Percentiles rank a stretch among this genome's conserved stretches.
phyloP scores from a whole-genome alignment of 2,888 invertebrate species.

The Arrhopalites spinosus region DNA sequence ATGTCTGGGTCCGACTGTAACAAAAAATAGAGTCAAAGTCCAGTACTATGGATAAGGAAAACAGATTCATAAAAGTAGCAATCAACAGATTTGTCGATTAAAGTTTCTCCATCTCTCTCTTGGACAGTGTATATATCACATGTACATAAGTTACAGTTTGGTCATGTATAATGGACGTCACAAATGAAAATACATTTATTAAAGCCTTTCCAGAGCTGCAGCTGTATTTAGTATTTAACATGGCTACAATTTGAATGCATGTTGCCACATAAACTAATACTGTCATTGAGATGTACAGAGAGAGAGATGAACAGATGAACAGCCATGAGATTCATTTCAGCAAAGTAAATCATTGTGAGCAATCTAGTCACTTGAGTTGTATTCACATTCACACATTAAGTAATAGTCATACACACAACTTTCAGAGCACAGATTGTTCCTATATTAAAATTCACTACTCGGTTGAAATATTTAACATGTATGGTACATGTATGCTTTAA shows the following conservation, averaged over 20 bases:
- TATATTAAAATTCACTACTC: too few species aligned
- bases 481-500: too few species aligned
- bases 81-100: neutral
- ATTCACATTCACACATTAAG: neutral
- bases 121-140: too few species aligned
- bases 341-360: neutral
- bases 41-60: neutral
- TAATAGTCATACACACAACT: too few species aligned
- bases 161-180: too few species aligned
- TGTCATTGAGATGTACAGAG: too few species aligned
- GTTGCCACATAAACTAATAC: conserved; percentile 1
- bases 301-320: conserved; percentile 1
- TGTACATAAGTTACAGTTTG: too few species aligned
- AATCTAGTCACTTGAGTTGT: conserved; percentile 4
- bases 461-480: too few species aligned
- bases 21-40: neutral
- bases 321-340: conserved; percentile 1
- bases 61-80: neutral
- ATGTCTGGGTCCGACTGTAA: neutral
- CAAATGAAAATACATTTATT: too few species aligned
- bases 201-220: too few species aligned
- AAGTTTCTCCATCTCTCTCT: neutral
- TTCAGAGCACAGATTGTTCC: too few species aligned
- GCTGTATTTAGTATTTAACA: too few species aligned
- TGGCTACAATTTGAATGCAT: neutral